phyloP scores from a whole-genome alignment of 2,113 vertebrate species.

The Salvelinus namaycush region DNA sequence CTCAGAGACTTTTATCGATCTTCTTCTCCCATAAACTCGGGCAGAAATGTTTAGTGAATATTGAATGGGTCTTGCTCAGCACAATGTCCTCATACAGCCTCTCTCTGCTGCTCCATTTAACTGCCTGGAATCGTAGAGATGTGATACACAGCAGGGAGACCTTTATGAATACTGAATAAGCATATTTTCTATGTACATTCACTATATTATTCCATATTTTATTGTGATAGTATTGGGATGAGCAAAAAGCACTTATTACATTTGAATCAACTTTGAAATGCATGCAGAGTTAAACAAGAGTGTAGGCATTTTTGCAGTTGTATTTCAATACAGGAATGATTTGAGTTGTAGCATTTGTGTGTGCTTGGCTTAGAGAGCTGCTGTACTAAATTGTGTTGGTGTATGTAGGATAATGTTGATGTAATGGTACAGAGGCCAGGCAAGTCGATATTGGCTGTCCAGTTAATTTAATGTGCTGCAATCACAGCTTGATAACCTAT shows the following conservation, averaged over 20 bases:
- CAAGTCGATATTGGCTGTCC: not conserved
- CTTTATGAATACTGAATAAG: too few species aligned
- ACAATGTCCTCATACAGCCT: not conserved
- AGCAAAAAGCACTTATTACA: not conserved
- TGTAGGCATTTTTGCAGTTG: not conserved
- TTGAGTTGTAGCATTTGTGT: not conserved
- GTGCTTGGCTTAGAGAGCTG: not conserved
- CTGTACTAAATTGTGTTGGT: not conserved
- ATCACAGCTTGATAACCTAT: not conserved
- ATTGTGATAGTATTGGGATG: not conserved
- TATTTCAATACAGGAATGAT: not conserved
- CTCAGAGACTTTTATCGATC: not conserved
- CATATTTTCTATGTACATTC: too few species aligned
- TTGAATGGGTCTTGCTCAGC: constrained; percentile 1
- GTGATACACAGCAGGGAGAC: not conserved
- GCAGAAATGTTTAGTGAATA: constrained; percentile 4
- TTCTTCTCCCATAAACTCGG: not conserved
- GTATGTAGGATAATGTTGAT: not conserved
- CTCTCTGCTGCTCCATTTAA: constrained; percentile 15
- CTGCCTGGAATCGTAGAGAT: not conserved
- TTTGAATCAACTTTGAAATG: constrained; percentile 6
- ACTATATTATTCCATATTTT: too few species aligned
- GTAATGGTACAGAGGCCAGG: not conserved
- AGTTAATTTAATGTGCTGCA: not conserved
- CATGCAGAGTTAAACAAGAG: not conserved